phyloP scores from a whole-genome alignment of 2,888 invertebrate genomes.

The Merodon equestris region DNA sequence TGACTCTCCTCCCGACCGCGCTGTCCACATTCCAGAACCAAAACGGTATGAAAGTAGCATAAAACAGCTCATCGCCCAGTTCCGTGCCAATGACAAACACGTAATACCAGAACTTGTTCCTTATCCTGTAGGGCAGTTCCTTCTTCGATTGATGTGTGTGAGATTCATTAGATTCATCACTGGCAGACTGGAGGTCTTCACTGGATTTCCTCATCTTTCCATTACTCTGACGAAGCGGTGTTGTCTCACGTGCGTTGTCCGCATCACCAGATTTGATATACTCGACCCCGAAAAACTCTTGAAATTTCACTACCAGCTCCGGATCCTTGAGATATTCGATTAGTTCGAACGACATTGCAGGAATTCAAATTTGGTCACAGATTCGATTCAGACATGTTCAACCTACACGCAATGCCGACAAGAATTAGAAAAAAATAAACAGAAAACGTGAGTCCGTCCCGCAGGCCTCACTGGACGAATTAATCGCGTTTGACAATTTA shows the following conservation, averaged over 20 bases:
- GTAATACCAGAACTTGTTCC: conserved; percentile 90
- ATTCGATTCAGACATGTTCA: conserved; percentile 25
- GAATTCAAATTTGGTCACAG: conserved; percentile 21
- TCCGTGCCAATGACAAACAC: conserved; percentile 91
- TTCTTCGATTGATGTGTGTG: conserved; percentile 15
- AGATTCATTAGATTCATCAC: conserved; percentile 70
- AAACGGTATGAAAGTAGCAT: conserved; percentile 93
- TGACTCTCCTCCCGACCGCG: conserved; percentile 89
- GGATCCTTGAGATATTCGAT: conserved; percentile 88
- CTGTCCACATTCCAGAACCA: conserved; percentile 97
- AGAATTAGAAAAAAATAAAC: too few species aligned
- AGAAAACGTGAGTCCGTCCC: not conserved
- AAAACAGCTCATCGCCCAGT: conserved; percentile 94
- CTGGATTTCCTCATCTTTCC: conserved; percentile 79
- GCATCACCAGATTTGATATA: conserved; percentile 72
- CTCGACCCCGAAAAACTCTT: conserved; percentile 88
- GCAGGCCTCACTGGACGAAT: conserved; percentile 9
- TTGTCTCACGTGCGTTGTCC: conserved; percentile 12
- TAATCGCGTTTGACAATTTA: conserved; percentile 26
- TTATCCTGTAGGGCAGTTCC: conserved; percentile 77
- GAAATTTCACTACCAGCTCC: conserved; percentile 87
- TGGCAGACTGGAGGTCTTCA: conserved; percentile 76
- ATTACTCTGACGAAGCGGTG: conserved; percentile 21
- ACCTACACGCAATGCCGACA: too few species aligned
- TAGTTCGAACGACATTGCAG: conserved; percentile 69